These are phyloP conservation scores for Lucinisca nassula DNA, from an alignment of 2,888 invertebrate genomes.

Conservation along the genomic window DNA sequence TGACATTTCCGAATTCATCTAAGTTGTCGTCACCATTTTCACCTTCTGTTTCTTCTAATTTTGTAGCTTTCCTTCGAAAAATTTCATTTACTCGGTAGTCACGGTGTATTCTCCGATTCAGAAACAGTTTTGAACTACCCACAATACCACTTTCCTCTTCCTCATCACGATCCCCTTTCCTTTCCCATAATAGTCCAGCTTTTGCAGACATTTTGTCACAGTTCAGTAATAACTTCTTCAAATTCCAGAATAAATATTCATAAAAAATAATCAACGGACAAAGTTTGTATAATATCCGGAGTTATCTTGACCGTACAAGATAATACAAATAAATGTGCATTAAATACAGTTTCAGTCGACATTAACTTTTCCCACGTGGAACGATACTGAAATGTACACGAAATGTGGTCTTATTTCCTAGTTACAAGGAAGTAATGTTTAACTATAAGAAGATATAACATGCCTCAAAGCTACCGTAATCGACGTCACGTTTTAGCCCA, in stretches of 20 bases:
- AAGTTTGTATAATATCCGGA: too few relatives aligned
- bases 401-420: neutral
- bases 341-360: neutral
- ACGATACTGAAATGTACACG: neutral
- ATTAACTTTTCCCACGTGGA: neutral
- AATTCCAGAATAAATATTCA: too few relatives aligned
- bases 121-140: slow-evolving; percentile 53
- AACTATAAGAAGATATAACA: neutral
- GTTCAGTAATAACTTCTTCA: too few relatives aligned
- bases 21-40: slow-evolving; percentile 9
- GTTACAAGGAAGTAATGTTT: neutral
- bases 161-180: slow-evolving; percentile 34
- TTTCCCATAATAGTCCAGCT: slow-evolving; percentile 65
- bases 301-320: neutral
- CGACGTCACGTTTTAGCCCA: neutral
- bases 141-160: slow-evolving; percentile 42
- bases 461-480: neutral
- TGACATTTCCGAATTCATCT: neutral
- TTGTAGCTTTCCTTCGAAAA: slow-evolving; percentile 50
- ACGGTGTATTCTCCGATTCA: slow-evolving; percentile 51
- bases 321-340: neutral
- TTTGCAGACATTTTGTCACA: slow-evolving; percentile 47
- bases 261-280: too few relatives aligned
- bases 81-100: slow-evolving; percentile 65
- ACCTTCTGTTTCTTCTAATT: slow-evolving; percentile 18